Evolutionary conservation across 2,888 invertebrate genomes (phyloP), one percentile per base, ranked within the genome.

Genomic region (Athalia rosae): DNA sequence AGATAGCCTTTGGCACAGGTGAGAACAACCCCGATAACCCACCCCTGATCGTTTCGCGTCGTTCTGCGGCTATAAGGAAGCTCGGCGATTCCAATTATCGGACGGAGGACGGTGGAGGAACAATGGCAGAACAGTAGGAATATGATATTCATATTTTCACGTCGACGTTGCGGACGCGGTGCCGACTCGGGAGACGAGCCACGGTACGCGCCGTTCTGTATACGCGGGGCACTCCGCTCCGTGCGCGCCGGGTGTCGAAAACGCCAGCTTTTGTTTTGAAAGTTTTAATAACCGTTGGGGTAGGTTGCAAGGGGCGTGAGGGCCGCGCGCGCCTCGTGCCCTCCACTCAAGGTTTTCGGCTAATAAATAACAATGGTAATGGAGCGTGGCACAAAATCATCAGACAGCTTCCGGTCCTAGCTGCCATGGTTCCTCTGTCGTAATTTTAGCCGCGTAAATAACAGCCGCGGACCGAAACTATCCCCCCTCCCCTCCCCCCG

Each of bases 321-420:
- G 62, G 74, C 73, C 45, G 73, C 73, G 73, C 43, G 73, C 58
- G 59, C 73, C 48, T 56, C 5, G 58, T 73, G 67, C n/a, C 28
- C 67, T 53, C 41, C 3, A 50, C 50, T 67, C 67, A 50, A 67
- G 67, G 48, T 67, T 64, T 28, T 50, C 28, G 53, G 76, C 80
- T 83, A 81, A 83, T 84, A 84, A 86, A 82, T 83, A 84, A 82
- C 82, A 82, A 80, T 82, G 83, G 83, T 83, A 86, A 84, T 84
- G 85, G 82, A 84, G 84, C 84, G 83, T 84, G 80, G 76, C 82
- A 9, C 50, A 41, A 15, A 67, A 67, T 67, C 50, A 67, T 67
- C 67, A 67, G 67, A 50, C 67, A 53, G 67, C 50, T 67, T 67
- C 67, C 67, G 67, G 67, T 67, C 67, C 50, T 9, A 53, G 48